These are phyloP conservation scores for Pangasius krempfi DNA, from an alignment of 2,797 vertebrate genomes.

Conservation along the genomic window DNA sequence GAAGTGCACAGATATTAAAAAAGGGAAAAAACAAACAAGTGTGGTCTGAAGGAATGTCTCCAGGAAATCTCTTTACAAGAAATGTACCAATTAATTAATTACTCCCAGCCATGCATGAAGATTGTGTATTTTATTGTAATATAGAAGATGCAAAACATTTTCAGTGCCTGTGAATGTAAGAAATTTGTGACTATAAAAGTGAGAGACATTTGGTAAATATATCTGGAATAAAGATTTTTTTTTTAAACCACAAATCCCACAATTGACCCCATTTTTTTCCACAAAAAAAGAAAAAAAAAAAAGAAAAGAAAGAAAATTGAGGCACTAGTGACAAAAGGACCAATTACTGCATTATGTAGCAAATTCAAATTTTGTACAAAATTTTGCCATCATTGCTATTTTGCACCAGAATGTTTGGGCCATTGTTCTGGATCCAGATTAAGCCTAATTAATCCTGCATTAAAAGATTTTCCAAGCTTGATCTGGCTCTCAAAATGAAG, in stretches of 20 bases:
- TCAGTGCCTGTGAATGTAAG: conserved; percentile 32
- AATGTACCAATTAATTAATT: conserved; percentile 39
- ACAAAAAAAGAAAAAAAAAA: not conserved
- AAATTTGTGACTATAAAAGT: conserved; percentile 28
- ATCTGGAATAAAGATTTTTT: not conserved
- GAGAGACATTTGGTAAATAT: conserved; percentile 26
- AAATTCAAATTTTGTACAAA: conserved; percentile 22
- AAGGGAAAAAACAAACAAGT: too few species aligned
- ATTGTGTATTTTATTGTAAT: conserved; percentile 54
- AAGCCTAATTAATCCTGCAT: not conserved
- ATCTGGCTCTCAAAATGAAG: conserved; percentile 1
- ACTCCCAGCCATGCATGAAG: conserved; percentile 40
- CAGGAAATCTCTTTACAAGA: not conserved
- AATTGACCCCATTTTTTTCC: not conserved
- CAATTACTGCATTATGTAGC: conserved; percentile 16
- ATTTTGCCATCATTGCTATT: not conserved
- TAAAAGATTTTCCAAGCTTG: not conserved
- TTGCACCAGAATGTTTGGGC: conserved; percentile 16
- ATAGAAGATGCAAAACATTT: conserved; percentile 48
- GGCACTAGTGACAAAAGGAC: not conserved
- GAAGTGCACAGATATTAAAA: not conserved
- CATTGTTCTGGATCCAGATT: conserved; percentile 4
- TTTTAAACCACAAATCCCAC: not conserved
- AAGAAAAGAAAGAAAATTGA: not conserved
- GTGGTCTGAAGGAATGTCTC: not conserved